Conservation (phyloP, 2,797 vertebrate genomes). For the Nannoperca obscura region DNA sequence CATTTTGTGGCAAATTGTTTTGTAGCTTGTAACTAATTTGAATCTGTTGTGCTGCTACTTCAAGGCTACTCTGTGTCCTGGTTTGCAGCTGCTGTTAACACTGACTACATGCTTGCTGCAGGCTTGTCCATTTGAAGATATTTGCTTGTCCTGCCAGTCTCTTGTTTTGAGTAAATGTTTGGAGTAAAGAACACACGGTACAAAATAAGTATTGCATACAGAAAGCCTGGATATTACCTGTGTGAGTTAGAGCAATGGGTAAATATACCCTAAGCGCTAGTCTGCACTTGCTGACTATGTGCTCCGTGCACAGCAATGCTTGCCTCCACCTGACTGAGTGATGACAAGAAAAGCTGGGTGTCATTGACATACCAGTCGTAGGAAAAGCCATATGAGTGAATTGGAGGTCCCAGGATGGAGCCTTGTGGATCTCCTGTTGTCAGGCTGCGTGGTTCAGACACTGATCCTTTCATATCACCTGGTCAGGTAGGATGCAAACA, state of each 20-base stretch:
- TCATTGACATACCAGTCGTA: not conserved
- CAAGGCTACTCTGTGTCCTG: slow-evolving; percentile 22
- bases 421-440: not conserved
- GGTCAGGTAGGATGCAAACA: not conserved
- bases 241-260: not conserved
- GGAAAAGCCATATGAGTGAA: not conserved
- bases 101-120: slow-evolving; percentile 20
- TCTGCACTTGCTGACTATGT: not conserved
- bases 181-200: not conserved
- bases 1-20: not conserved
- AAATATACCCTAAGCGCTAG: not conserved
- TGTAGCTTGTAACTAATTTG: not conserved
- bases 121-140: slow-evolving; percentile 8
- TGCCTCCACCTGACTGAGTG: not conserved
- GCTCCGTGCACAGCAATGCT: not conserved
- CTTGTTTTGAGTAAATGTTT: slow-evolving; percentile 24
- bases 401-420: not conserved
- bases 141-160: slow-evolving; percentile 21
- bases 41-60: slow-evolving; percentile 21
- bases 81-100: slow-evolving; percentile 17
- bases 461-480: not conserved
- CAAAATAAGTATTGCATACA: not conserved
- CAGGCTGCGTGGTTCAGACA: not conserved
- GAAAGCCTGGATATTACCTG: not conserved
- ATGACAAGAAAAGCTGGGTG: not conserved